A percentile compares a stretch with the other conserved stretches of the same genome.
These are phyloP conservation scores for Pseudorectes ferrugineus DNA, from an alignment of 2,113 vertebrate species.

Conservation along the genomic window DNA sequence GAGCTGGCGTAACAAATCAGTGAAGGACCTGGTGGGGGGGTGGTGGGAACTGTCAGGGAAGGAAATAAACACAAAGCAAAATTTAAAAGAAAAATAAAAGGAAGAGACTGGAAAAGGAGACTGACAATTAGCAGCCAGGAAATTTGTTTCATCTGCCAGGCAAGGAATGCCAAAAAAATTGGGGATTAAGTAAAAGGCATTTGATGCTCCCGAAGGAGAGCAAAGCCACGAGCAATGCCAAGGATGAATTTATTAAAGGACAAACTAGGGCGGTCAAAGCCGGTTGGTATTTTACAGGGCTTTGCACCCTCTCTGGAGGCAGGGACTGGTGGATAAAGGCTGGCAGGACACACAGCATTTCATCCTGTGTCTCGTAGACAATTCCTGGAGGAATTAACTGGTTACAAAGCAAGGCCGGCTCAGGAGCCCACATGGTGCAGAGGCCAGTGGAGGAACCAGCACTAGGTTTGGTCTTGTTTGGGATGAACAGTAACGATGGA, in stretches of 20 bases:
- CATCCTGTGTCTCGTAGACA: background rate
- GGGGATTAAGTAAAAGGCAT: conserved; percentile 42
- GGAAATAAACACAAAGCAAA: conserved; percentile 18
- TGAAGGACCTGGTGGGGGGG: background rate
- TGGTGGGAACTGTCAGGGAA: background rate
- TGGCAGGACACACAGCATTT: background rate
- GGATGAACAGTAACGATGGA: background rate
- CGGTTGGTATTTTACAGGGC: background rate
- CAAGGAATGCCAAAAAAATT: background rate
- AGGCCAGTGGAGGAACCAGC: background rate
- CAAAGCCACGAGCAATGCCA: background rate
- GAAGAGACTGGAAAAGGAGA: background rate
- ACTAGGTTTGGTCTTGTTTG: background rate
- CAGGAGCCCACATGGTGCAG: rapidly evolving
- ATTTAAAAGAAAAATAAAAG: background rate
- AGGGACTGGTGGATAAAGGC: background rate
- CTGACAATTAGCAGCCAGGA: conserved; percentile 59
- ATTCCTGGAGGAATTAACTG: background rate
- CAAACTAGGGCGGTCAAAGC: background rate
- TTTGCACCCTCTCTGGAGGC: background rate
- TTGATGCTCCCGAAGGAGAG: background rate
- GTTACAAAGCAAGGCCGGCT: background rate
- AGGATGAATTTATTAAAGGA: conserved; percentile 23
- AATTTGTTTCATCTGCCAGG: conserved; percentile 40
- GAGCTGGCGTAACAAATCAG: conserved; percentile 3